A percentile compares a stretch with the other conserved stretches of the same genome.
Evolutionary conservation across 1,140 invertebrate species (phyloP).

Genomic region (Trissolcus basalis): DNA sequence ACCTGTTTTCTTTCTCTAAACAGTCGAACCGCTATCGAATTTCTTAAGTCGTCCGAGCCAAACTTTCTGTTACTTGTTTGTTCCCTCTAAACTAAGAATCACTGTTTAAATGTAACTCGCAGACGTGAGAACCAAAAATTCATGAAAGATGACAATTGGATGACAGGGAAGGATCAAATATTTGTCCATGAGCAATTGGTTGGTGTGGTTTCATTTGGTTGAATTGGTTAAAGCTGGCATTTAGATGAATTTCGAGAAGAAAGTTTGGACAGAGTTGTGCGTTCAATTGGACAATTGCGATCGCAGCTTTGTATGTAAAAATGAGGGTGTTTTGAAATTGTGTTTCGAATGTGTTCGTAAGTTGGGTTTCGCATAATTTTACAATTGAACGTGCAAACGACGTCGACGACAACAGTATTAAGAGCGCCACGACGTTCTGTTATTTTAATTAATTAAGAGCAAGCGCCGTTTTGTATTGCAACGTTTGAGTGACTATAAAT

Average conservation of each 20-base stretch:
- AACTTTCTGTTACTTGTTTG: conserved; percentile 20
- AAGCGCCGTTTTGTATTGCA: conserved; percentile 70
- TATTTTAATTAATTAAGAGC: conserved; percentile 63
- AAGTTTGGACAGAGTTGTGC: conserved; percentile 27
- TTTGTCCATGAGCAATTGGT: too few relatives aligned
- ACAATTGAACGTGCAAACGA: conserved; percentile 52
- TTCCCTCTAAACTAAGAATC: too few relatives aligned
- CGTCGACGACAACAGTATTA: conserved; percentile 73
- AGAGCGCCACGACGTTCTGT: conserved; percentile 66
- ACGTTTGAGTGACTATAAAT: conserved; percentile 11
- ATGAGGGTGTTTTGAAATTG: too few relatives aligned
- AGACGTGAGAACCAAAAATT: too few relatives aligned
- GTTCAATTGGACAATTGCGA: conserved; percentile 35
- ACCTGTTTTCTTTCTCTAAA: conserved; percentile 7
- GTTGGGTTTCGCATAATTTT: conserved; percentile 6
- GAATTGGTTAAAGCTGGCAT: conserved; percentile 11
- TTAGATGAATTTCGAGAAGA: conserved; percentile 11
- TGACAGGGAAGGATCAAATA: too few relatives aligned
- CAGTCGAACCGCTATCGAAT: conserved; percentile 15
- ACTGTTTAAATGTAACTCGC: too few relatives aligned
- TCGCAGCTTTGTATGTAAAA: background rate
- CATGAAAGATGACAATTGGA: too few relatives aligned
- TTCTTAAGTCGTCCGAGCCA: conserved; percentile 27
- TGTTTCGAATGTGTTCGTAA: too few relatives aligned
- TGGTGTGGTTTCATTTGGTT: too few relatives aligned